These are phyloP conservation scores for Melanostoma mellinum DNA, from an alignment of 2,888 invertebrate species.

Conservation along the genomic window DNA sequence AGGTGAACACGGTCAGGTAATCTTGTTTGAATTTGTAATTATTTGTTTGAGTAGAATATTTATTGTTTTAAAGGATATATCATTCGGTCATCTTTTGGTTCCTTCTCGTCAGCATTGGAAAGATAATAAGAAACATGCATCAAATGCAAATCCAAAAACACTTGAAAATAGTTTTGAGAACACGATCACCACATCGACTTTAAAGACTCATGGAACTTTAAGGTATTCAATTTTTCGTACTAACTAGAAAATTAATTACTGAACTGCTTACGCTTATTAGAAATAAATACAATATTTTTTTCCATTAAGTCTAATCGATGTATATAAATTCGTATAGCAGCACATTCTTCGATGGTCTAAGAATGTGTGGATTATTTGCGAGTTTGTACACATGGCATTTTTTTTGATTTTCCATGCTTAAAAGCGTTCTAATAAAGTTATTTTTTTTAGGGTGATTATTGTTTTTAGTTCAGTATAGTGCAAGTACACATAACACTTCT, in stretches of 20 bases:
- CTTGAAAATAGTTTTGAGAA: constrained; percentile 81
- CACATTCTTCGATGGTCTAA: too few species aligned
- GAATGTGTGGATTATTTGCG: too few species aligned
- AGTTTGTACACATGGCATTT: too few species aligned
- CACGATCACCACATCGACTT: constrained; percentile 80
- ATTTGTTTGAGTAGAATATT: background rate
- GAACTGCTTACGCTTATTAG: too few species aligned
- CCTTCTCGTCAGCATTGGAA: constrained; percentile 85
- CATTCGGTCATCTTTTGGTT: constrained; percentile 92
- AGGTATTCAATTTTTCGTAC: constrained; percentile 80
- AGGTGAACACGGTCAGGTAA: constrained; percentile 93
- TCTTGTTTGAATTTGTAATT: background rate
- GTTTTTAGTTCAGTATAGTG: too few species aligned
- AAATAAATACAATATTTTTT: too few species aligned
- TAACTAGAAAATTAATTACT: background rate
- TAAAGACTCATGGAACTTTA: constrained; percentile 84
- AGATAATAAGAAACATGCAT: constrained; percentile 81
- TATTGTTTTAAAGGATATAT: constrained; percentile 86
- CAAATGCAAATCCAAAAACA: constrained; percentile 73
- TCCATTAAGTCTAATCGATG: too few species aligned
- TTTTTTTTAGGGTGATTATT: too few species aligned
- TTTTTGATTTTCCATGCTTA: too few species aligned
- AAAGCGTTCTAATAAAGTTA: too few species aligned
- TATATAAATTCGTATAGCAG: too few species aligned
- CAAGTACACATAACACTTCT: too few species aligned